Evolutionary conservation across 2,888 invertebrate species (phyloP), one percentile per base, ranked within the genome.

Genomic region (Tachina fera): DNA sequence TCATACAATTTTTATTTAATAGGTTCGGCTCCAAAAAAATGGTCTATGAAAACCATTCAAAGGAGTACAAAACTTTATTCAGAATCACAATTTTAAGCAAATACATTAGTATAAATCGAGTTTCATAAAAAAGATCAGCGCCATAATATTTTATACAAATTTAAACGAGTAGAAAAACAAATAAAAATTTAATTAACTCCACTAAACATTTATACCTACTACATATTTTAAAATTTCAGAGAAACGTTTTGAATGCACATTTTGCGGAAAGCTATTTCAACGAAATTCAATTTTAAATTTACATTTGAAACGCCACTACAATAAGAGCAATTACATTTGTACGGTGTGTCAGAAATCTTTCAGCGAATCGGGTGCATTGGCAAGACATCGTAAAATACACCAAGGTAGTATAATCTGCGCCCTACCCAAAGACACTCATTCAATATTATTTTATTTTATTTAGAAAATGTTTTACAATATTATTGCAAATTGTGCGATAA

Each of bases 401-500:
- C 93, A 94, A 58, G 95, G 96, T 96, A 93, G 78, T 77, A 53
- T 19, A 22, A 16, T 41, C 19, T 19, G 1, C 19, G 14, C 3
- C 11, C 0, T 71, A 60, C 10, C 1, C 61, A 41, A 43, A 43
- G n/a, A 5, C 1, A 19, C 43, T 4, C 19, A 47, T 0, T 13
- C 19, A 19, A 4, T n/a, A n/a, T 45, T 41, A 60, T 19, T 22
- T 61, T 9, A 41, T 61, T 72, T 31, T 78, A 49, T 75, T 56
- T 92, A 96, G 96, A 95, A 65, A 79, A 72, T 89, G 94, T 94
- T 6, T 95, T 96, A 88, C 95, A 95, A 5, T 97, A 95, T 89
- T 94, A 94, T 22, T 97, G 97, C 90, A 94, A 94, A 86, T 94
- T 95, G 41, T 97, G 97, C 91, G 94, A 94, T 51, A 95, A 95